Evolutionary conservation across 1,140 invertebrate species (phyloP).

Genomic region (Reticulitermes speratus): DNA sequence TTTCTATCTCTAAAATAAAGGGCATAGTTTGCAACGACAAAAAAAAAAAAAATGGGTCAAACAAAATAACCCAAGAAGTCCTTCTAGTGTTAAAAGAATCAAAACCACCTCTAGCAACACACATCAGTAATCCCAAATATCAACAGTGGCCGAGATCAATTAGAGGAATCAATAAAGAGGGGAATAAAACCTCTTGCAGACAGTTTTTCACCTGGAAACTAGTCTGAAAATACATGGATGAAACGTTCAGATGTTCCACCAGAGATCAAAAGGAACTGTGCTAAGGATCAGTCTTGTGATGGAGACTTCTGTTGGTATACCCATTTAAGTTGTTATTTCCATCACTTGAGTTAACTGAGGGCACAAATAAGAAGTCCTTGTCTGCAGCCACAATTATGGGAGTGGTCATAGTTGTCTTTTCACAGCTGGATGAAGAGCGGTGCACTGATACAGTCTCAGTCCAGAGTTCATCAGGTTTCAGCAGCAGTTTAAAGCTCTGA

Average conservation of each 20-base stretch:
- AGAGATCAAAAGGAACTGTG: slow-evolving; percentile 12
- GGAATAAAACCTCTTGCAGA: no score
- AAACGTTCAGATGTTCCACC: neutral
- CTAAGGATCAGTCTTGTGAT: neutral
- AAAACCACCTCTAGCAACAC: no score
- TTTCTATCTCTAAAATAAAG: no score
- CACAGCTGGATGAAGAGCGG: neutral
- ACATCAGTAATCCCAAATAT: no score
- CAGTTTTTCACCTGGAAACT: no score
- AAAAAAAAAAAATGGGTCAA: no score
- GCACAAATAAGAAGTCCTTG: neutral
- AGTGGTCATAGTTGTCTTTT: neutral
- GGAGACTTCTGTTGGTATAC: neutral
- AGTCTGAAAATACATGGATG: no score
- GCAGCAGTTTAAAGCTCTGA: neutral
- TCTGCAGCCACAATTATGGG: neutral
- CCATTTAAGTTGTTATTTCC: neutral
- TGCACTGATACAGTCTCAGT: neutral
- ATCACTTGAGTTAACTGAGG: neutral
- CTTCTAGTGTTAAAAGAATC: no score
- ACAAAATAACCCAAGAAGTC: no score
- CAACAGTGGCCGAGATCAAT: no score
- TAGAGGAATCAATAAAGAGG: no score
- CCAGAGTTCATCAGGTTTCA: neutral
- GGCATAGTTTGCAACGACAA: no score